These are phyloP conservation scores for Epizoanthus rinbou DNA, from an alignment of 92 coral and sea anemone species.

Conservation along the genomic window DNA sequence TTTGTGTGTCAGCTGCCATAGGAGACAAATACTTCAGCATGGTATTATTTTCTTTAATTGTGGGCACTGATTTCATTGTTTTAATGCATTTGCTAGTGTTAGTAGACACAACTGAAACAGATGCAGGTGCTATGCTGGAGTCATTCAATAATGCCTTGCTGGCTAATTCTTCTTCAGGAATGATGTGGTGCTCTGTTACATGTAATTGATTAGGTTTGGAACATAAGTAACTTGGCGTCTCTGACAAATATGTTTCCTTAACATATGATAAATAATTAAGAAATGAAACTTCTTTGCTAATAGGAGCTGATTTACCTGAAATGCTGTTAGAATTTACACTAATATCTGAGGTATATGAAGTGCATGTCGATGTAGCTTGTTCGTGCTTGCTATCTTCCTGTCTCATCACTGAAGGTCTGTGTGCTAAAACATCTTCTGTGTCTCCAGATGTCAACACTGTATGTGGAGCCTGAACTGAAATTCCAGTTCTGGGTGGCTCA, in stretches of 20 bases:
- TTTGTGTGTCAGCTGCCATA: background rate
- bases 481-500: background rate
- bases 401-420: background rate
- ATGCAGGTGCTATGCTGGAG: background rate
- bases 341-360: background rate
- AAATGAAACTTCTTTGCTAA: background rate
- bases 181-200: too few species aligned
- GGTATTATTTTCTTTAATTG: background rate
- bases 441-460: too few species aligned
- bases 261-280: background rate
- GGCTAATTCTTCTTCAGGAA: background rate
- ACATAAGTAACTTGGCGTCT: background rate
- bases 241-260: constrained; percentile 7
- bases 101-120: background rate
- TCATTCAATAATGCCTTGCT: background rate
- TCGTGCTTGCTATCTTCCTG: background rate
- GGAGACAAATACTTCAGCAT: background rate
- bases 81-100: background rate
- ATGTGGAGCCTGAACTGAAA: background rate
- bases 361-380: background rate
- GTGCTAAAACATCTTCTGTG: background rate
- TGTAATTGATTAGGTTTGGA: background rate
- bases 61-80: background rate
- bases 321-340: background rate
- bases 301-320: too few species aligned